Percentiles rank a stretch among this genome's conserved stretches.
These are phyloP conservation scores for Crypturellus tataupa DNA, from an alignment of 2,797 vertebrate genomes.

Conservation along the genomic window DNA sequence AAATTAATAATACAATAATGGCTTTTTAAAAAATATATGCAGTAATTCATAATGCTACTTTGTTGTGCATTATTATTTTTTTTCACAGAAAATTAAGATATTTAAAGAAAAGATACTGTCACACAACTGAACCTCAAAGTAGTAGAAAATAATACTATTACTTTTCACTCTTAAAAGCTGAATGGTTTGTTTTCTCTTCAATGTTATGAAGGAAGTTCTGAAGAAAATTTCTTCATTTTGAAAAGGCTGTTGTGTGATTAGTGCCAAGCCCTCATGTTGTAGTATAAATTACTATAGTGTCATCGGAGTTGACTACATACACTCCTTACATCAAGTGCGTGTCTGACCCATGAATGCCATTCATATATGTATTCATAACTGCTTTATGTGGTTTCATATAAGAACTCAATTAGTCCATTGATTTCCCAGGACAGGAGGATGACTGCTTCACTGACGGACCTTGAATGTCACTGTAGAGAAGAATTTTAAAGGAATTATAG, in stretches of 20 bases:
- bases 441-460: neutral
- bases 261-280: neutral
- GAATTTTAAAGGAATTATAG: neutral
- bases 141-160: neutral
- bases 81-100: neutral
- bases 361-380: neutral
- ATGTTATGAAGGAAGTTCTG: neutral
- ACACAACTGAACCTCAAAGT: neutral
- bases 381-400: neutral
- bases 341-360: neutral
- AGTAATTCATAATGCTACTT: neutral
- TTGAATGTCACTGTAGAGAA: neutral
- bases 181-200: neutral
- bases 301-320: neutral
- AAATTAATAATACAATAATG: neutral
- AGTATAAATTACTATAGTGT: neutral
- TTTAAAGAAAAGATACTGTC: neutral
- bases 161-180: neutral
- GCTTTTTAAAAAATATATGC: fast-evolving
- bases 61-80: neutral
- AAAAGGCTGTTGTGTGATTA: neutral
- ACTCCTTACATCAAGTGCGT: neutral
- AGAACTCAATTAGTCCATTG: neutral
- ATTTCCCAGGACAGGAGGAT: neutral
- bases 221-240: neutral